Conservation (phyloP, 2,797 vertebrate genomes). For the Poeciliopsis infans region DNA sequence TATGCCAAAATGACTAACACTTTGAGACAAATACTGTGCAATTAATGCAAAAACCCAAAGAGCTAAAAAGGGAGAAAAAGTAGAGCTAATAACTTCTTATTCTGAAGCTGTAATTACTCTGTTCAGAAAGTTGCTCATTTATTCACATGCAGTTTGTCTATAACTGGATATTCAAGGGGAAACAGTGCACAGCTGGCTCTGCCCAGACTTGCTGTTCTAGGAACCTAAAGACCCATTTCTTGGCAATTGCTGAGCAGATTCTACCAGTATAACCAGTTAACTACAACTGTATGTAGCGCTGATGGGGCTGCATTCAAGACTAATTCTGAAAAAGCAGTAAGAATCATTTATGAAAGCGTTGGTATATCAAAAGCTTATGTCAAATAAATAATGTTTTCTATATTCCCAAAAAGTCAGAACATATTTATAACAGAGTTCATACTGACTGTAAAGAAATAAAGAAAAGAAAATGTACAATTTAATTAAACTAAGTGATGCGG, state of each 20-base stretch:
- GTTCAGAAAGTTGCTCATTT: not conserved
- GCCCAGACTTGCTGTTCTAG: constrained; percentile 12
- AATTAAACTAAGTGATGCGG: not conserved
- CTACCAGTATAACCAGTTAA: constrained; percentile 38
- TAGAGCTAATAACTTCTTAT: not conserved
- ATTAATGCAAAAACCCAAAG: constrained; percentile 3
- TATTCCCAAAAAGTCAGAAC: not conserved
- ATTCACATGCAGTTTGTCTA: not conserved
- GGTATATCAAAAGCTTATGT: not conserved
- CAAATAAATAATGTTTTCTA: not conserved
- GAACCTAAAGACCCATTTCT: constrained; percentile 7
- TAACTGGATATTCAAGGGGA: not conserved
- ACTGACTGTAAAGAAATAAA: not conserved
- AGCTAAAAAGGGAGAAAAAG: not conserved
- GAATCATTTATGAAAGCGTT: not conserved
- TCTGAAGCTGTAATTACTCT: not conserved
- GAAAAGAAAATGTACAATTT: not conserved
- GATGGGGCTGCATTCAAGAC: not conserved
- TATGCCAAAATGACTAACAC: not conserved
- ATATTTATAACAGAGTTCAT: not conserved
- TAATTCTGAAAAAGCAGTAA: not conserved
- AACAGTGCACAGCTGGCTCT: not conserved
- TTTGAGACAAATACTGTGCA: not conserved
- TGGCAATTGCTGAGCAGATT: constrained; percentile 5
- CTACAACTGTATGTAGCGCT: not conserved